phyloP scores from a whole-genome alignment of 2,797 vertebrate species.

The Lacerta bilineata region DNA sequence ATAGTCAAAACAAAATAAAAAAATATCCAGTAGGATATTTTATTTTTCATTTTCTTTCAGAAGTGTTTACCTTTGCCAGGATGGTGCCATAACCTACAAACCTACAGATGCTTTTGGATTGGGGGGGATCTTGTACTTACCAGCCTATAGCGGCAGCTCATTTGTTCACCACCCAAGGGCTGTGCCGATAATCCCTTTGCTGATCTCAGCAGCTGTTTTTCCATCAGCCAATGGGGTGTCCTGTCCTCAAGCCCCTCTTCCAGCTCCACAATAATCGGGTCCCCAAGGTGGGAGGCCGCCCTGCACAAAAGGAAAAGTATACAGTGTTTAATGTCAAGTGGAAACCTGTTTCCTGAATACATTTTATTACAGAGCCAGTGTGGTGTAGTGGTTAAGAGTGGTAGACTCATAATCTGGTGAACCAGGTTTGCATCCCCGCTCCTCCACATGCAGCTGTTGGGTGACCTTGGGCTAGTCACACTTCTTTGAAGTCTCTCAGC shows the following conservation, averaged over 20 bases:
- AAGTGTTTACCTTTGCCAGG: not conserved
- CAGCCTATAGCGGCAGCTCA: too few relatives aligned
- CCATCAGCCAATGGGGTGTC: too few relatives aligned
- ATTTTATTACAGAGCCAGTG: not conserved
- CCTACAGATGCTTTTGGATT: not conserved
- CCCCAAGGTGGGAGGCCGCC: not conserved
- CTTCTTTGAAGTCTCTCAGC: too few relatives aligned
- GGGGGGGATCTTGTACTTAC: too few relatives aligned
- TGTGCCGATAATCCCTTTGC: not conserved
- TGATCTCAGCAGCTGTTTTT: not conserved
- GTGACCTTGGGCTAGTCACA: too few relatives aligned
- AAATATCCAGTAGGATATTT: too few relatives aligned
- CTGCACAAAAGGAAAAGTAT: not conserved
- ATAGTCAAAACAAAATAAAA: too few relatives aligned
- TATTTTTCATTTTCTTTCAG: too few relatives aligned
- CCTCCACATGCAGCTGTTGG: too few relatives aligned
- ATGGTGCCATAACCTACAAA: not conserved
- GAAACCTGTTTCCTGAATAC: not conserved
- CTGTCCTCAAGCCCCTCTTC: not conserved
- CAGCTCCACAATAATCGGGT: not conserved
- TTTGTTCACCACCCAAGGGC: not conserved
- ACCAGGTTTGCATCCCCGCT: too few relatives aligned
- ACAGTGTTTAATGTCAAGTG: not conserved
- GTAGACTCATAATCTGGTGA: too few relatives aligned
- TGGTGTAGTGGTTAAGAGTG: too few relatives aligned